Percentiles rank a stretch among this genome's conserved stretches.
phyloP scores from a whole-genome alignment of 2,888 invertebrate species.

The Luffia ferchaultella region DNA sequence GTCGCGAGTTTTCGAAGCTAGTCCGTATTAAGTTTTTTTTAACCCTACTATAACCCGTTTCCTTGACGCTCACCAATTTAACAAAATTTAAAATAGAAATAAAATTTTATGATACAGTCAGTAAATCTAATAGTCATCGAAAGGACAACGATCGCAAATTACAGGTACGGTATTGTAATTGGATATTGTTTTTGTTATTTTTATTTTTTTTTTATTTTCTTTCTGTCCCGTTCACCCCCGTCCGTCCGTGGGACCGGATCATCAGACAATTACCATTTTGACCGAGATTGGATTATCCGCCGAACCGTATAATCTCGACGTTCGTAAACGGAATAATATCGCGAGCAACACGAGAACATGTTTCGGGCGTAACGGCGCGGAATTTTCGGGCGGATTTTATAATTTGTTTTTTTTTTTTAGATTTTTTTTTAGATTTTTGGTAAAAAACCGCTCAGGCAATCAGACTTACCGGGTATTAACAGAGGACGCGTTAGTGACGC shows the following conservation, averaged over 20 bases:
- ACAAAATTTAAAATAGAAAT: too few species aligned
- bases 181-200: slow-evolving; percentile 39
- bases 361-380: neutral
- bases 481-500: slow-evolving; percentile 83
- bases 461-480: slow-evolving; percentile 85
- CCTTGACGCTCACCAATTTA: too few species aligned
- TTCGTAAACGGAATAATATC: neutral
- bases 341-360: neutral
- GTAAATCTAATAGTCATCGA: neutral
- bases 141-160: slow-evolving; percentile 4
- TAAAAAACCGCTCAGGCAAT: too few species aligned
- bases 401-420: neutral
- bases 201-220: slow-evolving; percentile 23
- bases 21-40: too few species aligned
- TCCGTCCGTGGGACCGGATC: slow-evolving; percentile 41
- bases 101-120: slow-evolving; percentile 6
- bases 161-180: slow-evolving; percentile 40
- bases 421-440: neutral
- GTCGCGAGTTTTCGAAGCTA: too few species aligned
- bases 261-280: slow-evolving; percentile 64
- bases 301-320: neutral
- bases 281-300: slow-evolving; percentile 49
- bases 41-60: too few species aligned
- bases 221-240: slow-evolving; percentile 32
- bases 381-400: neutral